Evolutionary conservation across 1,140 invertebrate genomes (phyloP), one percentile per base, ranked within the genome.

Genomic region (Trachymyrmex septentrionalis): DNA sequence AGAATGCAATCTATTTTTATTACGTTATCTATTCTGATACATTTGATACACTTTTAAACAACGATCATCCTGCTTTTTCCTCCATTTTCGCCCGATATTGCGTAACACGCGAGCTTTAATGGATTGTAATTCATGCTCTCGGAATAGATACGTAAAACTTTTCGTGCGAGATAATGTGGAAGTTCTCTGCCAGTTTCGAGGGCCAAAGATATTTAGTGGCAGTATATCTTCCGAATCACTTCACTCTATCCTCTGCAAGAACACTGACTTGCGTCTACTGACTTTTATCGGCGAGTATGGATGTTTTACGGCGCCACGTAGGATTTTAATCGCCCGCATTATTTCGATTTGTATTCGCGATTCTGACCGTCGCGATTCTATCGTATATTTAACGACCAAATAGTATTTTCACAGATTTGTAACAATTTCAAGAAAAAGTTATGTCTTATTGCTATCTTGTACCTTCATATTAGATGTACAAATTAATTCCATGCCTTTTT

Each of bases 211-310:
- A 90, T 90, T 90, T 90, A 88, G 64, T 88, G 89, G 10, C 48
- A 48, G 76, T 90, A 90, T 90, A 90, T 90, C 88, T 90, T 24
- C 12, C 57, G 30, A 76, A 90, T 90, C 76, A 88, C 90, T 90
- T 77, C 75, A 77, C 77, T 90, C 64, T 71, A 82, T 88, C 63
- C 63, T 48, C 86, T 64, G 64, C 66, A 44, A 80, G 76, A 61
- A 67, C 27, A 53, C n/a, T 19, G 77, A 67, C 64, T 82, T 87
- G 69, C 75, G 67, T 48, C 72, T 50, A 55, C 44, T 21, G 57
- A 90, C 86, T 90, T 90, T 90, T 90, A 90, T 90, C 76, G 81
- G 76, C 5, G 59, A 10, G 24, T n/a, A 64, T n/a, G 71, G 38
- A 53, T 87, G 86, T 77, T 90, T 87, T 82, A 88, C 44, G 64